Conservation (phyloP, 2,797 vertebrate species). For the Enteromius unitaeniatus region DNA sequence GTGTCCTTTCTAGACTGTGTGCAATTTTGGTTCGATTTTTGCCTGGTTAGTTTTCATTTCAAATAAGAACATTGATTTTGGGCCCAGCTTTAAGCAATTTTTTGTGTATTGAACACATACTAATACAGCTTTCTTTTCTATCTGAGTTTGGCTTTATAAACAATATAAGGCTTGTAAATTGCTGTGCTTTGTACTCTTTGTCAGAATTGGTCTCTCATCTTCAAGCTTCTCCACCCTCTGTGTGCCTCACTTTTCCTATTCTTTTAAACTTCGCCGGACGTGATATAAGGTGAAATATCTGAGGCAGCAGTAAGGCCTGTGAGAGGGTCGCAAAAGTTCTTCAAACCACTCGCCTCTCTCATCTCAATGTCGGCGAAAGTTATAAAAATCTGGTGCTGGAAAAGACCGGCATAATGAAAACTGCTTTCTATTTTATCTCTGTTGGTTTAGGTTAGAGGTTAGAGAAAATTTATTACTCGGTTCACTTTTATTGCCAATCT, state of each 20-base stretch:
- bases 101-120: conserved; percentile 1
- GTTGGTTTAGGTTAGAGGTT: conserved; percentile 26
- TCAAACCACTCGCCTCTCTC: conserved; percentile 15
- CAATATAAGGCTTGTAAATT: conserved; percentile 31
- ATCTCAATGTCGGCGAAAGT: background rate
- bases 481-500: conserved; percentile 14
- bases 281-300: conserved; percentile 43
- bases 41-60: background rate
- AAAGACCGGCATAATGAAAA: background rate
- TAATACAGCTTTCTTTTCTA: background rate
- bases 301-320: conserved; percentile 3
- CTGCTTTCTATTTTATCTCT: background rate
- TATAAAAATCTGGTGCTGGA: conserved; percentile 24
- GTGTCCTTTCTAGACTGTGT: background rate
- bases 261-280: conserved; percentile 31
- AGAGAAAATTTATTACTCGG: background rate
- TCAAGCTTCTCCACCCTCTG: background rate
- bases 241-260: background rate
- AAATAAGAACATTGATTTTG: conserved; percentile 14
- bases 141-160: background rate
- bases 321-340: conserved; percentile 44
- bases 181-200: conserved; percentile 17
- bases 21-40: background rate
- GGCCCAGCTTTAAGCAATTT: background rate
- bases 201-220: conserved; percentile 11